Percentiles rank a stretch among this genome's conserved stretches.
Conservation (phyloP, 2,888 invertebrate genomes). For the Pandemis heparana region DNA sequence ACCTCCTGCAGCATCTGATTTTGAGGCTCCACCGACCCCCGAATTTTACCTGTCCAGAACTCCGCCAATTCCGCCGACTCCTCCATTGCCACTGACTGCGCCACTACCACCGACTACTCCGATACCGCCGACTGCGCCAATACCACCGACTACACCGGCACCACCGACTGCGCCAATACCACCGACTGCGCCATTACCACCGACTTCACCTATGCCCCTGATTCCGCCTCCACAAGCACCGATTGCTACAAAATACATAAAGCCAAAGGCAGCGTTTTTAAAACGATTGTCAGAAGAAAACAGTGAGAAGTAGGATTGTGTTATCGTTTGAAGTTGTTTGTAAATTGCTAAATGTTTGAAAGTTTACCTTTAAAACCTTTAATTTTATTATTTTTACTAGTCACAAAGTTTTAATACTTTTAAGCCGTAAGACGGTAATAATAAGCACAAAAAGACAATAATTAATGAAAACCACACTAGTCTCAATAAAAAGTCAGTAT, state of each 20-base stretch:
- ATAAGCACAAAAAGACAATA: background rate
- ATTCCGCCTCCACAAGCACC: too few species aligned
- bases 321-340: background rate
- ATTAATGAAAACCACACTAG: background rate
- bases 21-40: background rate
- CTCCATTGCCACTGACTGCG: background rate
- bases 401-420: background rate
- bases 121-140: background rate
- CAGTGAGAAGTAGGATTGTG: background rate
- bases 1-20: background rate
- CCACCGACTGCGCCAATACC: background rate
- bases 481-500: background rate
- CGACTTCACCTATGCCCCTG: background rate
- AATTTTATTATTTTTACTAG: background rate
- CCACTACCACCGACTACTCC: background rate
- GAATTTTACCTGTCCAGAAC: background rate
- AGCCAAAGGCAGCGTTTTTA: slow-evolving; percentile 13
- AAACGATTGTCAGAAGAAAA: background rate
- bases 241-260: background rate
- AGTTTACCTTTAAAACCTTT: background rate
- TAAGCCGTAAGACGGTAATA: background rate
- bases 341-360: background rate
- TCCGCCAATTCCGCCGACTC: too few species aligned
- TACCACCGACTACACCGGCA: background rate
- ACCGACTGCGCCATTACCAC: background rate